Percentiles rank a stretch among this genome's conserved stretches.
phyloP scores from a whole-genome alignment of 2,797 vertebrate species.

The Cercopithecus diana region DNA sequence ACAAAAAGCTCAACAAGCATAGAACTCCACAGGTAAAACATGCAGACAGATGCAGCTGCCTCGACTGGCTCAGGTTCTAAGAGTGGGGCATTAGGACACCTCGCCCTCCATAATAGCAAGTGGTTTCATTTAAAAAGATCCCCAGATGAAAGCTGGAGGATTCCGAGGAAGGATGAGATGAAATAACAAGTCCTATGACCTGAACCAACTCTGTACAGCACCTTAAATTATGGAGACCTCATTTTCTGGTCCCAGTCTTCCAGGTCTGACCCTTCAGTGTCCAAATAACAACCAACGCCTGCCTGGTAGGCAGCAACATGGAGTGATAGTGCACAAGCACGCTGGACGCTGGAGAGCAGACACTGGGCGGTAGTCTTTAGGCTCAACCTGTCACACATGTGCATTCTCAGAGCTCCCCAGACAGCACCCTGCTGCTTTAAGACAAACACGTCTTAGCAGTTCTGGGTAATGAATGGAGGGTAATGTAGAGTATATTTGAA shows the following conservation, averaged over 20 bases:
- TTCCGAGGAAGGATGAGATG: background rate
- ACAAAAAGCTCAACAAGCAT: background rate
- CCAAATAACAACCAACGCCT: background rate
- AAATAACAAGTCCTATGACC: background rate
- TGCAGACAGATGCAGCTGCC: background rate
- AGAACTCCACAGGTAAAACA: background rate
- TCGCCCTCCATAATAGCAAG: background rate
- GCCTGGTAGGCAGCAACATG: background rate
- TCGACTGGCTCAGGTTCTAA: background rate
- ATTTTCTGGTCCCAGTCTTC: background rate
- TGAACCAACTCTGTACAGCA: background rate
- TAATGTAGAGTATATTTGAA: background rate
- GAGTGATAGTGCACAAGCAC: background rate
- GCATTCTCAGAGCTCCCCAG: background rate
- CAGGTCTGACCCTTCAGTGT: background rate
- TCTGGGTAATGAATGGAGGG: background rate
- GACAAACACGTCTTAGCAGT: no score
- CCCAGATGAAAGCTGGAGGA: background rate
- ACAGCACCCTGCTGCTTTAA: fast-evolving
- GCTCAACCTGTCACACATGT: fast-evolving
- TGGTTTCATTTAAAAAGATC: background rate
- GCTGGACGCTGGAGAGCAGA: background rate
- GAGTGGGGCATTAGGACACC: no score
- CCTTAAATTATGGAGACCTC: background rate
- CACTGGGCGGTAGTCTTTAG: no score